Conservation (phyloP, 1,140 invertebrate species). For the Orussus abietinus region DNA sequence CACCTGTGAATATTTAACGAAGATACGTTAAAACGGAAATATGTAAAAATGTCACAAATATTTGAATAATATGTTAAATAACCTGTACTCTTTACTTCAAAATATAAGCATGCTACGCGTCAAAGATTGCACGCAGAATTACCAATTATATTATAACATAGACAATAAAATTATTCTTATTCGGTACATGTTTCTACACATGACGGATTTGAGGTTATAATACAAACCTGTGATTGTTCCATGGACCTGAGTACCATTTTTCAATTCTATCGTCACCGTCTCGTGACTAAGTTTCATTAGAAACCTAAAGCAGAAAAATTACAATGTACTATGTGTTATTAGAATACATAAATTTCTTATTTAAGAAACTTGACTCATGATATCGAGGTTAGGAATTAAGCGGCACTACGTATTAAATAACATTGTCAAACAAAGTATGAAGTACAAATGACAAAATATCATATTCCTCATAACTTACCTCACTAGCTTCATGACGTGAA, state of each 20-base stretch:
- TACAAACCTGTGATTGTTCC: constrained; percentile 85
- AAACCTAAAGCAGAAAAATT: constrained; percentile 67
- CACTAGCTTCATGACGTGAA: constrained; percentile 38
- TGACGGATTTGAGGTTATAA: constrained; percentile 18
- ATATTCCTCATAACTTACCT: constrained; percentile 23
- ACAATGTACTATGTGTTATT: too few species aligned
- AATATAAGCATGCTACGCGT: too few species aligned
- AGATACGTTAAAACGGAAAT: too few species aligned
- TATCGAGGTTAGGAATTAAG: constrained; percentile 10
- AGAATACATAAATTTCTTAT: too few species aligned
- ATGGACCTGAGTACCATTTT: constrained; percentile 98
- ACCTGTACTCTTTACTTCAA: too few species aligned
- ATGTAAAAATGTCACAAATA: too few species aligned
- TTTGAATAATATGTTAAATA: too few species aligned
- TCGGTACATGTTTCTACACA: constrained; percentile 4
- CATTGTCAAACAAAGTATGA: background rate
- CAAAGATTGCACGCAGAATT: too few species aligned
- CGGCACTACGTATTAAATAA: background rate
- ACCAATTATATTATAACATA: too few species aligned
- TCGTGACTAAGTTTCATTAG: constrained; percentile 99
- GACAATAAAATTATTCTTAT: too few species aligned
- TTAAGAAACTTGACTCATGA: background rate
- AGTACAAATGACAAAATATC: background rate
- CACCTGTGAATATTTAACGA: constrained; percentile 69
- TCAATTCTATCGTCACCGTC: constrained; percentile 98